Evolutionary conservation across 1,140 invertebrate species (phyloP), one percentile per base, ranked within the genome.

Genomic region (Hypothenemus hampei): DNA sequence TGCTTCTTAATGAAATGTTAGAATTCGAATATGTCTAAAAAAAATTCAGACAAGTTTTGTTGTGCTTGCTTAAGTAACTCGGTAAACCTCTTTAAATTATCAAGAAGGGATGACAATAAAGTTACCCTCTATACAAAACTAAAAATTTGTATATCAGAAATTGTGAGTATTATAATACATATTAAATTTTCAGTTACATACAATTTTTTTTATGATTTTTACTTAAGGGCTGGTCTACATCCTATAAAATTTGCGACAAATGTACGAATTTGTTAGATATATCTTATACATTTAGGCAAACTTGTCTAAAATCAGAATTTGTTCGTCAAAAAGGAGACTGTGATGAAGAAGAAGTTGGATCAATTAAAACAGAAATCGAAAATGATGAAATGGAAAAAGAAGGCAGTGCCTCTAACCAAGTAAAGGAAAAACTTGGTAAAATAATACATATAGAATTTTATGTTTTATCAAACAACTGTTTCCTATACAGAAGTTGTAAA

Each of bases 181-280:
- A 13, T 29, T 15, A 7, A 24, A 16, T 37, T 53, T 31, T 43
- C n/a, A n/a, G 8, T 1, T 1, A 1, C 8, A 44, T 16, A 31
- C 13, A 8, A 11, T 13, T 15, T 35, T 33, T 39, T 50, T 23
- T 6, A 19, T 1, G 19, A 24, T 43, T 50, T 21, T 31, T 11
- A 5, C 63, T 61, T 22, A 23, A 63, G 59, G 35, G 56, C 26
- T 63, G 61, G 61, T 22, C 41, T 29, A 22, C 33, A 10, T 31
- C 36, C 11, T 63, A 52, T 21, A 18, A 44, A 19, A 61, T 64
- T 3, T 64, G 63, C 43, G 50, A 53, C 8, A 21, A 48, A 8
- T 64, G 63, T 51, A 47, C 43, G 2, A 59, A 62, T 24, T 47
- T 62, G 16, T 21, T 62, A 21, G 54, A 60, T 36, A 49, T 60